Conservation (phyloP, 2,888 invertebrate genomes). For the Drosophila kuntzei region DNA sequence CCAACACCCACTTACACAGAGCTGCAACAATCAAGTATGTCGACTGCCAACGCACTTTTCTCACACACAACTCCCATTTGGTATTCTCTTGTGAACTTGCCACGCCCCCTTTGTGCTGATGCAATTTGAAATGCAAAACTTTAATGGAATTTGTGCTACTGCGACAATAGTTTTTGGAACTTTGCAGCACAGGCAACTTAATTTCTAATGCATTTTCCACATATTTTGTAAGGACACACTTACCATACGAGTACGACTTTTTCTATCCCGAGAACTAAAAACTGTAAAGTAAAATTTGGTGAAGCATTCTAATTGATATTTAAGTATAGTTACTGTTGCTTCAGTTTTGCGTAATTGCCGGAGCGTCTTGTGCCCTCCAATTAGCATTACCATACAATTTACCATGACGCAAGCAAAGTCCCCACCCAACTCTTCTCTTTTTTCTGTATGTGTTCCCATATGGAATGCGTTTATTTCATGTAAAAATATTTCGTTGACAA, state of each 20-base stretch:
- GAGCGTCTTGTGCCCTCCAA: conserved; percentile 64
- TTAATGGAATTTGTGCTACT: conserved; percentile 65
- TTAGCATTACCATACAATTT: conserved; percentile 55
- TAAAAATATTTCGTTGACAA: conserved; percentile 67
- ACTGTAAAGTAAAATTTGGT: conserved; percentile 19
- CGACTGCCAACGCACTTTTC: conserved; percentile 4
- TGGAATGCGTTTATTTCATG: conserved; percentile 50
- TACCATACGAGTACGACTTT: conserved; percentile 11
- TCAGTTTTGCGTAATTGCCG: conserved; percentile 56
- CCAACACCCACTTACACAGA: background rate
- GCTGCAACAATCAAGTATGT: conserved; percentile 3
- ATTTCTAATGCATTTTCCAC: conserved; percentile 51
- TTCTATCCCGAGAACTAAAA: background rate
- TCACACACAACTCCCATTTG: conserved; percentile 4
- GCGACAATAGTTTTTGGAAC: conserved; percentile 61
- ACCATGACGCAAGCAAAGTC: conserved; percentile 64
- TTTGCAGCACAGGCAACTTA: conserved; percentile 51
- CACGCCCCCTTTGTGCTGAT: conserved; percentile 32
- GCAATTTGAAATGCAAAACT: conserved; percentile 75
- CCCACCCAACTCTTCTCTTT: conserved; percentile 6
- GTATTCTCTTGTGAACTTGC: conserved; percentile 14
- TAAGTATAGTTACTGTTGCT: conserved; percentile 53
- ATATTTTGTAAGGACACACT: conserved; percentile 46
- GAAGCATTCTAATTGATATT: conserved; percentile 73
- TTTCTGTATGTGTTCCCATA: conserved; percentile 17